These are phyloP conservation scores for Aphis gossypii DNA, from an alignment of 1,140 invertebrate genomes.

Conservation along the genomic window DNA sequence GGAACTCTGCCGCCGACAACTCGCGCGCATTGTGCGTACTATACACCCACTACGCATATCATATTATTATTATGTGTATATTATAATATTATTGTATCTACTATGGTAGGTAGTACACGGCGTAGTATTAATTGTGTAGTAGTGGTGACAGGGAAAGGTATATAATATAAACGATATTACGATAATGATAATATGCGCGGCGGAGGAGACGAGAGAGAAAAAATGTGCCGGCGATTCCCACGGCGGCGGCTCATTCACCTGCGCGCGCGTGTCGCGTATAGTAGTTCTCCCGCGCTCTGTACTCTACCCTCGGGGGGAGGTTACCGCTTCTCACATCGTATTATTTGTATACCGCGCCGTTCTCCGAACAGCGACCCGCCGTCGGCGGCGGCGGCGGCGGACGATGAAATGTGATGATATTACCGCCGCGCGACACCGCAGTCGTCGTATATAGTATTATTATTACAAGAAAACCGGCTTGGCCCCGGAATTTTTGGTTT, in stretches of 20 bases:
- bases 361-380: not conserved
- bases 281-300: not conserved
- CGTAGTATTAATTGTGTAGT: not conserved
- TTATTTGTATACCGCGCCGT: not conserved
- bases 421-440: not conserved
- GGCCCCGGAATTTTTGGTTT: not conserved
- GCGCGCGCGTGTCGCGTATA: not conserved
- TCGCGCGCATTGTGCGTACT: not conserved
- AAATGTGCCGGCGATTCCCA: constrained; percentile 43
- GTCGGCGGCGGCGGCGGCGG: not conserved
- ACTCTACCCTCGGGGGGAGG: not conserved
- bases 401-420: constrained; percentile 23
- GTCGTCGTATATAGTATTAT: not conserved
- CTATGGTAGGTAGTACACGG: not conserved
- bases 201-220: not conserved
- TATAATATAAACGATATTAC: not conserved
- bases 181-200: not conserved
- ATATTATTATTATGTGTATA: too few relatives aligned
- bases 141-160: not conserved
- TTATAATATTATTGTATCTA: not conserved
- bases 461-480: constrained; percentile 4
- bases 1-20: not conserved
- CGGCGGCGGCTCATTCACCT: constrained; percentile 39
- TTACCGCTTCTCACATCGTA: not conserved
- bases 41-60: not conserved